Evolutionary conservation across 1,140 invertebrate species (phyloP), one percentile per base, ranked within the genome.

Genomic region (Wasmannia auropunctata): DNA sequence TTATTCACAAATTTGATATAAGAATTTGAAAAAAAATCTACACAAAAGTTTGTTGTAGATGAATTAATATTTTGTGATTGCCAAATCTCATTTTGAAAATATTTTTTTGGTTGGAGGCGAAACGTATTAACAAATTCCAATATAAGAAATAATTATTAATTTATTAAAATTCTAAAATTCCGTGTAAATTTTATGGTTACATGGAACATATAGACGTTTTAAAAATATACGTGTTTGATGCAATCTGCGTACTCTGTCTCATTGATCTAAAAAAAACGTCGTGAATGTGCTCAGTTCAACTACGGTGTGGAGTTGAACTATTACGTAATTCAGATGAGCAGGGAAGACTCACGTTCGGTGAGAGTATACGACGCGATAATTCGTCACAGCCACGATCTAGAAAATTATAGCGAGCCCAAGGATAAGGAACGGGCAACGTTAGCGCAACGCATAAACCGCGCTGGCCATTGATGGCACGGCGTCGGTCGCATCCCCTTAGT

Each of bases 401-500:
- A 74, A 83, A 80, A 80, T 37, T 77, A 67, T 43, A 49, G 46
- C 77, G 22, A 40, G 22, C 46, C 31, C 8, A 14, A 28, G 60
- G 43, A 7, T 72, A 34, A 16, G 46, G 28, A 37, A 31, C 28
- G 58, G 19, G 40, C 11, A 37, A 31, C 62, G n/a, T n/a, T 58
- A 74, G 77, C 58, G 51, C 43, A 60, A 51, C 46, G 62, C 69
- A 58, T 86, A 63, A 63, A 76, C 63, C 84, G 19, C 62, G 62
- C 75, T 88, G 60, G 80, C 63, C 83, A 72, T 87, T 70, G 87
- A 88, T 84, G 83, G 31, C 46, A 43, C 62, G 43, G 28, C 51
- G 25, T 34, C 70, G 46, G n/a, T n/a, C n/a, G n/a, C n/a, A n/a
- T 86, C 77, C 88, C 86, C 83, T 90, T 89, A 80, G 77, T 70